Conservation (phyloP, 1,140 invertebrate species). For the Charaxes varanes region DNA sequence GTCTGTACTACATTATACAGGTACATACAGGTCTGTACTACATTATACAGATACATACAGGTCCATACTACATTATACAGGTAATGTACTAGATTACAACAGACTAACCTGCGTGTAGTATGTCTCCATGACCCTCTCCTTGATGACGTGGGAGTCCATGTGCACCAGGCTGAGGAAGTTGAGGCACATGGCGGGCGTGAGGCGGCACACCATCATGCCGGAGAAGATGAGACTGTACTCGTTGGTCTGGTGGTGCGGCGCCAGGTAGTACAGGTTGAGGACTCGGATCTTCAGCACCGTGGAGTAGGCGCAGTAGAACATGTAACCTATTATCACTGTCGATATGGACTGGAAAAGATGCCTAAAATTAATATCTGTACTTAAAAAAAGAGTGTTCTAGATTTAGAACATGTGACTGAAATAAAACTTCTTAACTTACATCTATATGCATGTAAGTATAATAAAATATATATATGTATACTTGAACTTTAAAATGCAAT, state of each 20-base stretch:
- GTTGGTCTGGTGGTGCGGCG: conserved; percentile 97
- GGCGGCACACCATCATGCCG: conserved; percentile 96
- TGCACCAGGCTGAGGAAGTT: conserved; percentile 99
- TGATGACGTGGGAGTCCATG: conserved; percentile 97
- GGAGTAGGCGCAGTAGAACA: conserved; percentile 98
- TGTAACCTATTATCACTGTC: conserved; percentile 92
- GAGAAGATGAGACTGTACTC: conserved; percentile 99
- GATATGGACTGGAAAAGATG: conserved; percentile 83
- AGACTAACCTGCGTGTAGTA: conserved; percentile 87
- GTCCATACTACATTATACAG: too few species aligned
- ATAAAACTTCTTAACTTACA: not conserved
- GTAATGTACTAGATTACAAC: too few species aligned
- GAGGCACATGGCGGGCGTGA: conserved; percentile 98
- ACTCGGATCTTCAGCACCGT: conserved; percentile 97
- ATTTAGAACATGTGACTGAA: too few species aligned
- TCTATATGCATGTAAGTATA: too few species aligned
- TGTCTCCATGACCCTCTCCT: conserved; percentile 86
- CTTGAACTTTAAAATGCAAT: too few species aligned
- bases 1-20: too few species aligned
- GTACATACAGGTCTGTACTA: too few species aligned
- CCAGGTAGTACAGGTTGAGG: conserved; percentile 97
- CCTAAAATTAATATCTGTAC: too few species aligned
- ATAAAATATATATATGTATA: too few species aligned
- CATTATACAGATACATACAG: too few species aligned
- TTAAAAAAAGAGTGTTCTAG: too few species aligned